Evolutionary conservation across 2,113 vertebrate species (phyloP), one percentile per base, ranked within the genome.

Genomic region (Ibidorhyncha struthersii): DNA sequence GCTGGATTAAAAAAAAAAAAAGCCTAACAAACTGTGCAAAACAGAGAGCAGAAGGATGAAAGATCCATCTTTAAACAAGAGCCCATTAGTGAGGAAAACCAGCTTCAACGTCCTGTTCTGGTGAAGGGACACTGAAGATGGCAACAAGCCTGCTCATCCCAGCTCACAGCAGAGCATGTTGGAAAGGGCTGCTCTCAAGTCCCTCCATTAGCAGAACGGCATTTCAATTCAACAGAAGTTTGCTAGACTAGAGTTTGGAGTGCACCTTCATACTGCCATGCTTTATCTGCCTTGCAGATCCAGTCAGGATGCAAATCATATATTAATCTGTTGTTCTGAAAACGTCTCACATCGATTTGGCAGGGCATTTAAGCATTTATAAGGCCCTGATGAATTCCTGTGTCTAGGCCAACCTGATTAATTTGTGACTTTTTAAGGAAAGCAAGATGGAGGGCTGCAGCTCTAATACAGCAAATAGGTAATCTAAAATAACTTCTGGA

Each of bases 71-170:
- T 77, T 76, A 71, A 63, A n/a, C 10, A 71, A 41, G 23, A 86
- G 12, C 2, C 5, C 19, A 49, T 30, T 3, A 3, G 20, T 10
- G 14, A 67, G 15, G 14, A 89, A 89, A 71, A 32, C 6, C 16
- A 55, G 2, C 47, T 76, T 86, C 38, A 21, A 34, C 17, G 14
- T 76, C 21, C 30, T 52, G 4, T 50, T 62, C 27, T 41, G n/a
- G n/a, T 0, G 0, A 82, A 52, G 18, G 9, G 32, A 18, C 11
- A 22, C 6, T 10, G 59, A 65, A 38, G 2, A 22, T 5, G 16
- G 14, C 14, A 41, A 61, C 47, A 66, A 79, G 23, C 9, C 8
- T 5, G 2, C 4, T 11, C 22, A 61, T 52, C 26, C 9, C 20
- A 55, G 29, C 30, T 71, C 30, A 67, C 8, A 65, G 20, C 15